Evolutionary conservation across 2,888 invertebrate genomes (phyloP).

Genomic region (Willowsia nigromaculata): DNA sequence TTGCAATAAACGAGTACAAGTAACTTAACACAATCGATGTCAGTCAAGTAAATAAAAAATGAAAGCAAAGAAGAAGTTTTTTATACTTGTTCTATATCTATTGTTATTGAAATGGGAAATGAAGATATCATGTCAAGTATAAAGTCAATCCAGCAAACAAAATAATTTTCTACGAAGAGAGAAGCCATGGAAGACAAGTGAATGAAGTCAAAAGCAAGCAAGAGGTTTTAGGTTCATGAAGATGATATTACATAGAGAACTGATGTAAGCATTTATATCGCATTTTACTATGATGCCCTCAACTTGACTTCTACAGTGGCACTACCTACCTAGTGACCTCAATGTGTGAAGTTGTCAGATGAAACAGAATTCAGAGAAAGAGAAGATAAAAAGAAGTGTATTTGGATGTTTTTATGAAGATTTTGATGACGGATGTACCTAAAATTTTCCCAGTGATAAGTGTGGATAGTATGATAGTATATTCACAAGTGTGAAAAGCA

Average conservation of each 20-base stretch:
- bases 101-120: conserved; percentile 30
- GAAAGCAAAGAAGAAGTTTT: background rate
- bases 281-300: background rate
- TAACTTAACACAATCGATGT: background rate
- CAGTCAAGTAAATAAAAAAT: background rate
- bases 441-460: background rate
- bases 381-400: background rate
- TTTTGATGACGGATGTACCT: background rate
- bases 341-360: background rate
- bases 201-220: background rate
- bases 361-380: background rate
- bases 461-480: too few species aligned
- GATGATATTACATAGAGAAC: background rate
- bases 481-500: too few species aligned
- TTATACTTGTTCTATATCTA: background rate
- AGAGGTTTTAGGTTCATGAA: background rate
- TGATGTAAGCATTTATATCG: background rate
- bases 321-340: background rate
- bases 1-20: background rate
- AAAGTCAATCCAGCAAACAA: background rate
- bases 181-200: background rate
- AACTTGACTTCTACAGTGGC: background rate
- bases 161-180: background rate
- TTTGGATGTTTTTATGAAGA: background rate
- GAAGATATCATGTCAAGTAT: conserved; percentile 15